Percentiles rank a stretch among this genome's conserved stretches.
Conservation (phyloP, 2,113 vertebrate genomes). For the Scatophagus argus region DNA sequence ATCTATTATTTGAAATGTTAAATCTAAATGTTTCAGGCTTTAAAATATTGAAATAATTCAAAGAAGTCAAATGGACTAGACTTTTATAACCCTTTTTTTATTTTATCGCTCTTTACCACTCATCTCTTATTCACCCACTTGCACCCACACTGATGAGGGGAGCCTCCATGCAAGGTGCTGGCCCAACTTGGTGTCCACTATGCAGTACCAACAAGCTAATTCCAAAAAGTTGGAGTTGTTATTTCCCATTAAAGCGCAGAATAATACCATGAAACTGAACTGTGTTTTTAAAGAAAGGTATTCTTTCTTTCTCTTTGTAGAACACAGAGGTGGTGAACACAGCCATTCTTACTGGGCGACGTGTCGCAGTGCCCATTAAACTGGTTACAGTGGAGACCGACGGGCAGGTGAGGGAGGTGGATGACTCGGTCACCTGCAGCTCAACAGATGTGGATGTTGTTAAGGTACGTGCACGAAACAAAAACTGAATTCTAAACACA, state of each 20-base stretch:
- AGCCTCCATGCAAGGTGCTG: not conserved
- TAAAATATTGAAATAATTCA: not conserved
- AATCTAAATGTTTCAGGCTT: not conserved
- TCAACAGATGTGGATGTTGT: conserved; percentile 84
- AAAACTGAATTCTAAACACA: too few species aligned
- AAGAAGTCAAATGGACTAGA: not conserved
- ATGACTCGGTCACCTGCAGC: conserved; percentile 79
- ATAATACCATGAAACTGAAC: too few species aligned
- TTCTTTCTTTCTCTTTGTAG: conserved; percentile 52
- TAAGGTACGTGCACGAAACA: conserved; percentile 70
- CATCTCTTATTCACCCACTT: not conserved
- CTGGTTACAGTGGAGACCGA: conserved; percentile 84
- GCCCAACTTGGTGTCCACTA: not conserved
- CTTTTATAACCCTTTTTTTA: not conserved
- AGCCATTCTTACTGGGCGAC: conserved; percentile 83
- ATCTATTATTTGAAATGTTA: not conserved
- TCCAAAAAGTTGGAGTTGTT: too few species aligned
- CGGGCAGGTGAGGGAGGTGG: conserved; percentile 83
- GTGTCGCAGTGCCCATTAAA: conserved; percentile 81
- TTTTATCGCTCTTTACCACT: not conserved
- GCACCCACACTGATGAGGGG: not conserved
- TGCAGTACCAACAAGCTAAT: not conserved
- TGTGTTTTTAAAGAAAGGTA: not conserved
- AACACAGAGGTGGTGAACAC: conserved; percentile 86
- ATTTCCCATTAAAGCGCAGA: too few species aligned